Evolutionary conservation across 2,113 vertebrate species (phyloP).

Genomic region (Corynorhinus townsendii): DNA sequence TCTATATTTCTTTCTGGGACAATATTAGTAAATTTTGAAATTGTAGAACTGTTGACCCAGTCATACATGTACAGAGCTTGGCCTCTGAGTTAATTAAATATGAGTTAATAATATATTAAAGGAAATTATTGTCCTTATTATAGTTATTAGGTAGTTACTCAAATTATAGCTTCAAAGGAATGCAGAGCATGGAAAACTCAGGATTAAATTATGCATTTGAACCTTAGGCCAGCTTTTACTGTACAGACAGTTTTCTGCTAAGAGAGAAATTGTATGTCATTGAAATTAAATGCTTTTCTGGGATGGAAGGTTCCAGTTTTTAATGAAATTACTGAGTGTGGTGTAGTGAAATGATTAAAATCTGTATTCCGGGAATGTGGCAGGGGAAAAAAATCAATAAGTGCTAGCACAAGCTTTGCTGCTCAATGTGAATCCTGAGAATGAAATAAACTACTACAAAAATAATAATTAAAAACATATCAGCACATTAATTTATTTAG

Average conservation of each 20-base stretch:
- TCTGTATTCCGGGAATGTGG: constrained; percentile 96
- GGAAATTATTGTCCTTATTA: constrained; percentile 92
- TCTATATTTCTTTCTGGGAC: constrained; percentile 61
- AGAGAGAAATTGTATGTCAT: constrained; percentile 91
- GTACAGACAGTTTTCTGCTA: constrained; percentile 90
- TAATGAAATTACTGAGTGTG: constrained; percentile 95
- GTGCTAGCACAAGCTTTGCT: constrained; percentile 86
- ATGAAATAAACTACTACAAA: constrained; percentile 87
- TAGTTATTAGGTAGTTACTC: constrained; percentile 95
- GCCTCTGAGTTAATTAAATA: constrained; percentile 85
- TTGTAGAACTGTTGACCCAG: constrained; percentile 82
- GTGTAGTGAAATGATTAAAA: constrained; percentile 94
- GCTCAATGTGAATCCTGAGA: constrained; percentile 83
- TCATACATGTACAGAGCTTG: constrained; percentile 80
- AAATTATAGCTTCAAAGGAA: constrained; percentile 93
- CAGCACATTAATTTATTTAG: constrained; percentile 92
- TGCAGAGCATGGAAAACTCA: constrained; percentile 87
- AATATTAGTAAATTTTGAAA: constrained; percentile 83
- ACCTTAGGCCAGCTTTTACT: constrained; percentile 94
- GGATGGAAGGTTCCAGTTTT: constrained; percentile 93
- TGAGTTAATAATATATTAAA: constrained; percentile 87
- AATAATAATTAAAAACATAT: constrained; percentile 94
- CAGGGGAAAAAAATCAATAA: constrained; percentile 91
- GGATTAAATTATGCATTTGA: constrained; percentile 94
- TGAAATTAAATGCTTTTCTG: constrained; percentile 97